Percentiles rank a stretch among this genome's conserved stretches.
phyloP scores from a whole-genome alignment of 2,888 invertebrate species.

The Dermolepida albohirtum region DNA sequence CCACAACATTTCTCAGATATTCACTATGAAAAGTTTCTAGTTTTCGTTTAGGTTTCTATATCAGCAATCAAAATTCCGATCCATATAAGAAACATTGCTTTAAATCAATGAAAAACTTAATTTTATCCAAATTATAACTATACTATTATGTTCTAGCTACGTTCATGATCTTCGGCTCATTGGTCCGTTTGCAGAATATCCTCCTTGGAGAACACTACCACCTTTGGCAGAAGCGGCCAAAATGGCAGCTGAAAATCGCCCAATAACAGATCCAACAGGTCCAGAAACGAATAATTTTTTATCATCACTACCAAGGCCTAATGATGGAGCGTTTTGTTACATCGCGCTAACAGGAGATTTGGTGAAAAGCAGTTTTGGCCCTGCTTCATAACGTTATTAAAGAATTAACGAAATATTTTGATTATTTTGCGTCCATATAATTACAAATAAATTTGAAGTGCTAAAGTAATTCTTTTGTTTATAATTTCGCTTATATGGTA shows the following conservation, averaged over 20 bases:
- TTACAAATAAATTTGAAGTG: conserved; percentile 6
- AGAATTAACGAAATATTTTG: not conserved
- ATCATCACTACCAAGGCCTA: conserved; percentile 65
- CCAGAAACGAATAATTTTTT: conserved; percentile 67
- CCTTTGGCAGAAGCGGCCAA: conserved; percentile 64
- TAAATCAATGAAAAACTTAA: no score
- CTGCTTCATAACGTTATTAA: not conserved
- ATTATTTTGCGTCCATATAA: not conserved
- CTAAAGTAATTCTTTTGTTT: no score
- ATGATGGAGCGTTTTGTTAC: conserved; percentile 70
- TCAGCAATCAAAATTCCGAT: no score
- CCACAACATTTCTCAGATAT: no score
- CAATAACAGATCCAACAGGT: conserved; percentile 66
- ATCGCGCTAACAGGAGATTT: conserved; percentile 68
- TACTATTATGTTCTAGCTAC: conserved; percentile 55
- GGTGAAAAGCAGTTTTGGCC: conserved; percentile 49
- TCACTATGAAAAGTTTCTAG: no score
- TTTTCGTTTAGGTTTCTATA: no score
- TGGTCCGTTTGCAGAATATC: conserved; percentile 67
- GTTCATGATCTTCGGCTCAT: conserved; percentile 64
- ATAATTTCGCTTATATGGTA: no score
- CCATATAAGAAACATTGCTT: no score
- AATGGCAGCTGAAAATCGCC: conserved; percentile 60
- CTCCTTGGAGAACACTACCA: conserved; percentile 62
- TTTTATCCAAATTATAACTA: no score